A percentile compares a stretch with the other conserved stretches of the same genome.
phyloP scores from a whole-genome alignment of 2,797 vertebrate species.

The Channallabes apus region DNA sequence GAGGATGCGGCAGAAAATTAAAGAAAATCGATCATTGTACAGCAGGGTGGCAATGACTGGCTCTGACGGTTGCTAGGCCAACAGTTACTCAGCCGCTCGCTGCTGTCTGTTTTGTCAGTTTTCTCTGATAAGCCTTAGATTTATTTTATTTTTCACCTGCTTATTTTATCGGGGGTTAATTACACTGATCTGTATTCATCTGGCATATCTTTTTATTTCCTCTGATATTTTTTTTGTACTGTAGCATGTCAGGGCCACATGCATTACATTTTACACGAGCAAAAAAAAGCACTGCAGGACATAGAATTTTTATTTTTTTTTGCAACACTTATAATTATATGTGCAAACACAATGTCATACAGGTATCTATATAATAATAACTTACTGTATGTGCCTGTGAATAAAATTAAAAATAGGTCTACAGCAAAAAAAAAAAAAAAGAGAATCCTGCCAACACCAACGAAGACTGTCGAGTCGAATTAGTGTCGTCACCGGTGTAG shows the following conservation, averaged over 20 bases:
- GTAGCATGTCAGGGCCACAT: background rate
- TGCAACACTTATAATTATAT: slow-evolving; percentile 5
- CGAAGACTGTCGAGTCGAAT: background rate
- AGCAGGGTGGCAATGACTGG: slow-evolving; percentile 78
- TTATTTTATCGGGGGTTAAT: slow-evolving; percentile 64
- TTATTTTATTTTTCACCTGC: slow-evolving; percentile 70
- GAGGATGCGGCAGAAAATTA: slow-evolving; percentile 85
- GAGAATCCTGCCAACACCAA: background rate
- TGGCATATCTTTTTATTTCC: slow-evolving; percentile 60
- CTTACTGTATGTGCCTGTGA: background rate
- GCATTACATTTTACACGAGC: background rate
- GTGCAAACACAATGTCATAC: background rate
- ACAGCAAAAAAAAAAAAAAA: background rate
- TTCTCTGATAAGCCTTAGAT: slow-evolving; percentile 76
- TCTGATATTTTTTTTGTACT: background rate
- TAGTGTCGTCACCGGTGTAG: slow-evolving; percentile 16
- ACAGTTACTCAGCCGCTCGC: slow-evolving; percentile 84
- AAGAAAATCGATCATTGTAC: slow-evolving; percentile 89
- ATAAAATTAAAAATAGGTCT: background rate
- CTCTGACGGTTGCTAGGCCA: slow-evolving; percentile 84
- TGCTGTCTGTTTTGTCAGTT: slow-evolving; percentile 81
- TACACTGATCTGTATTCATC: slow-evolving; percentile 74
- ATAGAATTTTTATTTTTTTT: background rate
- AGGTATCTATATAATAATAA: background rate
- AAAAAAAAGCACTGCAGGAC: background rate